Base-by-base conservation (phyloP, 2,888 invertebrate genomes). In the Ypsolopha sequella region DNA sequence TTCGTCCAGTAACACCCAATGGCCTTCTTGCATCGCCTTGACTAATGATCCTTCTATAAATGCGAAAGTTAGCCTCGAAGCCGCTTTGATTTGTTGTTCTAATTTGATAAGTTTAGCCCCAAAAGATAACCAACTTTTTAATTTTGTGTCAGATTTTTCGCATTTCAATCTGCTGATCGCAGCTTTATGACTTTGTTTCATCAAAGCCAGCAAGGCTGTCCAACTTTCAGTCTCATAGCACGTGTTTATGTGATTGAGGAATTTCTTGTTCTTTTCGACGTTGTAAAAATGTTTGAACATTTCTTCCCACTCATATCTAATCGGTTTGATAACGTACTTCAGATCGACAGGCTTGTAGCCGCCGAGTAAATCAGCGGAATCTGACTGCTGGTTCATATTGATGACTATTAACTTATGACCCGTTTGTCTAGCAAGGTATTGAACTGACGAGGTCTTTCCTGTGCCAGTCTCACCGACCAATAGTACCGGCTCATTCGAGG, bases 301-400 rank as follows among this genome's bases (percentile, higher is more conserved):
- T 6, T 89, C 72, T 69, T 97, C 93, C 72, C 97, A 99, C 63
- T 96, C 93, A 39, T 90, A 89, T 62, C 91, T 90, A 43, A 98
- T 87, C 0, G 98, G 97, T 48, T 89, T 85, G 34, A 99, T 89
- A 0, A 97, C 88, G 63, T 92, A 92, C 65, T 93, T 94, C 9
- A 98, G 75, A 71, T 98, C 97, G 0, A 98, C 95, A 0, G 99
- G 99, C 76, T 98, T 99, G 70, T 95, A 96, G 56, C 99, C 99
- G 52, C 99, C 99, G 0, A 99, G 88, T 41, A 99, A 88, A 84
- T 99, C 99, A 0, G 96, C 93, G 7, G 95, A 95, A 78, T 99
- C 99, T 46, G 97, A 98, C 70, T 99, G 99, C 68, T 99, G 98
- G 70, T 98, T 99, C 95, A 99, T 95, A 71, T 99, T 99, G 33